Evolutionary conservation across 64 coral and sea anemone genomes (phyloP).

Genomic region (Cladopsammia gracilis): DNA sequence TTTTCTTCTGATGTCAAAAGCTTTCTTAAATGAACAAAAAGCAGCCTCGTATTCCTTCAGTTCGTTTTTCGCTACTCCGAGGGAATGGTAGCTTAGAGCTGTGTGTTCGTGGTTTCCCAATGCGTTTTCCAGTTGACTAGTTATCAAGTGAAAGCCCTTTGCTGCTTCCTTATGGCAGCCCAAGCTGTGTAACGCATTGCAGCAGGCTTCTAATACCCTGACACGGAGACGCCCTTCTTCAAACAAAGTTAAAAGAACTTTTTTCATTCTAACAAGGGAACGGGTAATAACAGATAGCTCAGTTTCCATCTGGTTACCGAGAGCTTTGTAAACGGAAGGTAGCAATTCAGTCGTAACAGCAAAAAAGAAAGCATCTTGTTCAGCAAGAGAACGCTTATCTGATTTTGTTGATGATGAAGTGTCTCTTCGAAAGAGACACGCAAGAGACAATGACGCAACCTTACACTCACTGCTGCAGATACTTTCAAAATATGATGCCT

Average conservation of each 20-base stretch:
- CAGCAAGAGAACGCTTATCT: not conserved
- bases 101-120: not conserved
- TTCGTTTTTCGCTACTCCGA: not conserved
- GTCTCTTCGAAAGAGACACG: not conserved
- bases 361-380: constrained; percentile 21
- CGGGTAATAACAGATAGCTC: not conserved
- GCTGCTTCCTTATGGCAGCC: not conserved
- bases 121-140: not conserved
- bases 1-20: not conserved
- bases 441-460: not conserved
- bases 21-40: not conserved
- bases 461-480: not conserved
- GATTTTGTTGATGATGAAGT: not conserved
- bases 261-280: not conserved
- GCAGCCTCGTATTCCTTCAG: not conserved
- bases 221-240: not conserved
- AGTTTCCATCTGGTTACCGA: not conserved
- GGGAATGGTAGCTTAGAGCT: not conserved
- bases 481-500: not conserved
- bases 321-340: not conserved
- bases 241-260: not conserved
- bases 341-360: not conserved
- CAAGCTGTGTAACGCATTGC: not conserved
- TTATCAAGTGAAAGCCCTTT: not conserved
- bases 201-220: not conserved